Percentiles rank a stretch among this genome's conserved stretches.
These are phyloP conservation scores for Sterna hirundo DNA, from an alignment of 2,113 vertebrate species.

Conservation along the genomic window DNA sequence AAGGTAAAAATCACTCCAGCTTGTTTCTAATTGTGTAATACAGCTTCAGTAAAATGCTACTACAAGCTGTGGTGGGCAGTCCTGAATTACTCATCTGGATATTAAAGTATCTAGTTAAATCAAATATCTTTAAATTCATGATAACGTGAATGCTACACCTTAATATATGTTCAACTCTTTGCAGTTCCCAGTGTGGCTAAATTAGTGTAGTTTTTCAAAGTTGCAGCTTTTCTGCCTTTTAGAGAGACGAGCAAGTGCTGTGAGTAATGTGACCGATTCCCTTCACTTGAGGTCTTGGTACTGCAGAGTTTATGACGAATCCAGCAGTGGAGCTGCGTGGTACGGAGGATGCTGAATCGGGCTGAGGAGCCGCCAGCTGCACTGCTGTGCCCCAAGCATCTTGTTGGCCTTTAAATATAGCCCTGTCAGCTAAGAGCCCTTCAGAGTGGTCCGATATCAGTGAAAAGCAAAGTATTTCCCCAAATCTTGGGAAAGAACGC, in stretches of 20 bases:
- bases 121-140: neutral
- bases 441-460: neutral
- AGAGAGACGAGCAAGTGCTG: neutral
- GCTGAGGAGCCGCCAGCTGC: neutral
- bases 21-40: neutral
- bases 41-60: neutral
- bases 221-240: neutral
- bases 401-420: neutral
- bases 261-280: accelerated
- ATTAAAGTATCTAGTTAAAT: neutral
- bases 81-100: neutral
- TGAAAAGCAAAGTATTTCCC: neutral
- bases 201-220: neutral
- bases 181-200: neutral
- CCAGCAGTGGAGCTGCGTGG: neutral
- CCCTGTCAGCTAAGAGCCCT: too few species aligned
- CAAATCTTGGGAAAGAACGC: neutral
- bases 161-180: neutral
- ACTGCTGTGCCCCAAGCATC: neutral
- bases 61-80: neutral
- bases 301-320: neutral
- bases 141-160: neutral
- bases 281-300: neutral
- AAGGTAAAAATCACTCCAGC: neutral
- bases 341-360: neutral